Conservation (phyloP, 2,113 vertebrate species). For the Mus pahari region DNA sequence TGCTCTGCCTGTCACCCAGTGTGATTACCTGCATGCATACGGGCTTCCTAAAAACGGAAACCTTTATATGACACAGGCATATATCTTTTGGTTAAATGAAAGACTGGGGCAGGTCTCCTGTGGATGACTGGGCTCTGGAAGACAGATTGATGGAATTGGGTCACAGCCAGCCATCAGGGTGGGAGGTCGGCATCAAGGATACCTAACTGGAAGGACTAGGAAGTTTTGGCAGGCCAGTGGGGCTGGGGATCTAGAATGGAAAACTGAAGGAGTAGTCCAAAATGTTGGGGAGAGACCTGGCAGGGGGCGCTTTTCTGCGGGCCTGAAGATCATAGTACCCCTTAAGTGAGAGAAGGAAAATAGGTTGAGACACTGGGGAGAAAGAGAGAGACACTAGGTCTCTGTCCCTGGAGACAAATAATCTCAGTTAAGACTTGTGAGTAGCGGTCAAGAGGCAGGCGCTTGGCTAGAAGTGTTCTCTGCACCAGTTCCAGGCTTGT, state of each 20-base stretch:
- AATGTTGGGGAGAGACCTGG: not conserved
- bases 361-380: not conserved
- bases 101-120: not conserved
- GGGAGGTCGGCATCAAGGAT: not conserved
- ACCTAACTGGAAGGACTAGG: not conserved
- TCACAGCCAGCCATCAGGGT: not conserved
- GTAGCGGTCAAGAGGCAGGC: not conserved
- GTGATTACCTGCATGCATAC: not conserved
- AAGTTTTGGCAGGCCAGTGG: not conserved
- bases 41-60: slow-evolving; percentile 33
- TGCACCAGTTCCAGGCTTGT: not conserved
- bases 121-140: not conserved
- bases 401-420: not conserved
- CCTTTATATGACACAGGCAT: not conserved
- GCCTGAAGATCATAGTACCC: not conserved
- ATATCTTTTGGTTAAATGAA: slow-evolving; percentile 22
- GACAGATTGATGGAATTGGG: not conserved
- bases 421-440: not conserved
- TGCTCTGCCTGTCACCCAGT: not conserved
- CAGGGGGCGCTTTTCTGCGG: not conserved
- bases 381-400: not conserved
- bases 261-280: not conserved
- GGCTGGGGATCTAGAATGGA: not conserved
- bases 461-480: not conserved
- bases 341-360: not conserved